phyloP scores from a whole-genome alignment of 2,113 vertebrate genomes.

The Odocoileus hemionus region DNA sequence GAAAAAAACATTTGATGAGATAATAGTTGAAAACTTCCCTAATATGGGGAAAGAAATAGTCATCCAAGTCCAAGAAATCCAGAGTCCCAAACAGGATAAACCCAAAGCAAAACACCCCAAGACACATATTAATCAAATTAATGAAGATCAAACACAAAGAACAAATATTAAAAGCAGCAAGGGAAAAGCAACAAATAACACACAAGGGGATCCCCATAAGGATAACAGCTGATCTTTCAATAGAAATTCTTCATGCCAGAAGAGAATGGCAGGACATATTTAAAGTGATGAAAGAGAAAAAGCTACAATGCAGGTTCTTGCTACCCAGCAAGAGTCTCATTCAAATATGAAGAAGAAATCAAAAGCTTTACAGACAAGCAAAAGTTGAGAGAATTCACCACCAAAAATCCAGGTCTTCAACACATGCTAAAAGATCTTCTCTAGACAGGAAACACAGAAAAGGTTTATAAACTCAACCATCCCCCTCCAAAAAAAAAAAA shows the following conservation, averaged over 20 bases:
- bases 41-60: not conserved
- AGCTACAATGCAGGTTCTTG: not conserved
- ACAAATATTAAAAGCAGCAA: not conserved
- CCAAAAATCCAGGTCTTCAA: not conserved
- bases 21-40: not conserved
- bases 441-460: not conserved
- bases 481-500: accelerated
- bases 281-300: not conserved
- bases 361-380: not conserved
- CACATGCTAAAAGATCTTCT: not conserved
- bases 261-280: not conserved
- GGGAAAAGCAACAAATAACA: not conserved
- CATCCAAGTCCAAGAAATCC: not conserved
- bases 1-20: not conserved
- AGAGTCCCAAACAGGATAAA: not conserved
- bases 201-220: not conserved
- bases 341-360: not conserved
- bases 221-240: not conserved
- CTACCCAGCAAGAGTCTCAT: not conserved
- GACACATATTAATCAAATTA: not conserved
- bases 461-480: not conserved
- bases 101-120: not conserved
- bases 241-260: not conserved
- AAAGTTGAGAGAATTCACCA: not conserved
- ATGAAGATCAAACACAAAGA: not conserved